phyloP scores from a whole-genome alignment of 2,113 vertebrate species.

The Hylia prasina region DNA sequence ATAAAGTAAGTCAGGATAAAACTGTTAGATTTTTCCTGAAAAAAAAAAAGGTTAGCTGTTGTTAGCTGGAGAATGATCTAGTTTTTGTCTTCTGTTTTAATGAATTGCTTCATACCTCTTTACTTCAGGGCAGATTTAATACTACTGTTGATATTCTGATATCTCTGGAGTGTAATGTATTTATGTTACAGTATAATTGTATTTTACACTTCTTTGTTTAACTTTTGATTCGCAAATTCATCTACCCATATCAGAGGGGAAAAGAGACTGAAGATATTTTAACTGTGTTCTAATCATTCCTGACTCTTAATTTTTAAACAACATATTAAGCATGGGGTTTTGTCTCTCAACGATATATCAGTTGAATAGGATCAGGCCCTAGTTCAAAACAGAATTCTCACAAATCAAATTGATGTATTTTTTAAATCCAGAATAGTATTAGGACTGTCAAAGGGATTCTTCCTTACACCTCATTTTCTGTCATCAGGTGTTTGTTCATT shows the following conservation, averaged over 20 bases:
- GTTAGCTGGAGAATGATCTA: slow-evolving; percentile 19
- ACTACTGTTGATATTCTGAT: slow-evolving; percentile 41
- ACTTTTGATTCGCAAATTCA: slow-evolving; percentile 47
- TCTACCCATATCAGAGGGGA: slow-evolving; percentile 33
- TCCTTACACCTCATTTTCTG: not conserved
- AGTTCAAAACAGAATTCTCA: slow-evolving; percentile 1
- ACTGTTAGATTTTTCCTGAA: not conserved
- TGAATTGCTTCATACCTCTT: slow-evolving; percentile 58
- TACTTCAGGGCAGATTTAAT: slow-evolving; percentile 51
- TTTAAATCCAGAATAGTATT: not conserved
- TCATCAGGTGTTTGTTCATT: not conserved
- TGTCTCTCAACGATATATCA: not conserved
- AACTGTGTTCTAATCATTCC: slow-evolving; percentile 12
- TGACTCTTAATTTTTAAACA: slow-evolving; percentile 59
- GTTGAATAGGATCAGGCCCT: not conserved
- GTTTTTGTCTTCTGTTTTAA: slow-evolving; percentile 7
- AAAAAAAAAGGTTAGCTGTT: not conserved
- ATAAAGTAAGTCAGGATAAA: not conserved
- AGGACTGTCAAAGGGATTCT: not conserved
- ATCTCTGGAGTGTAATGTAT: slow-evolving; percentile 56
- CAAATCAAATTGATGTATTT: slow-evolving; percentile 49
- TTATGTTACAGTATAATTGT: slow-evolving; percentile 56
- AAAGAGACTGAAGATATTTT: slow-evolving; percentile 53
- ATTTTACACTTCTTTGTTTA: slow-evolving; percentile 52
- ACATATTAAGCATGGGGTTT: not conserved